These are phyloP conservation scores for Deilephila elpenor DNA, from an alignment of 2,888 invertebrate genomes.

Conservation along the genomic window DNA sequence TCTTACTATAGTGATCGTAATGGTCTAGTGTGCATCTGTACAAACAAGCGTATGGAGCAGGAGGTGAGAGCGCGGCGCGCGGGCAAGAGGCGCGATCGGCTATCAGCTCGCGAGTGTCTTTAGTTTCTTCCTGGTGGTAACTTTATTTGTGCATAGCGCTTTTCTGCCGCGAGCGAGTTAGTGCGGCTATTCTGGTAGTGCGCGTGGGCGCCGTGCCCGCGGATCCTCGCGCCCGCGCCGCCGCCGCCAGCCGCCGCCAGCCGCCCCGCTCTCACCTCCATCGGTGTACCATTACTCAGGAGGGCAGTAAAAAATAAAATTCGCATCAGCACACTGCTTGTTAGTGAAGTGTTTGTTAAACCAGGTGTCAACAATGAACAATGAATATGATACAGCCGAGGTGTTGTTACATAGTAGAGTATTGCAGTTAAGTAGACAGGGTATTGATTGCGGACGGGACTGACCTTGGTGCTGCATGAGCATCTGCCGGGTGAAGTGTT, in stretches of 20 bases:
- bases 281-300: constrained; percentile 51
- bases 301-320: constrained; percentile 46
- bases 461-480: constrained; percentile 86
- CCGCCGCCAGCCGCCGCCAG: constrained; percentile 41
- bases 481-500: constrained; percentile 91
- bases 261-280: constrained; percentile 44
- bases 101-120: constrained; percentile 60
- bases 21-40: constrained; percentile 43
- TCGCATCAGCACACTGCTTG: constrained; percentile 51
- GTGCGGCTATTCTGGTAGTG: constrained; percentile 76
- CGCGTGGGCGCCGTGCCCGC: constrained; percentile 61
- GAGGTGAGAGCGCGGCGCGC: constrained; percentile 34
- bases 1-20: constrained; percentile 32
- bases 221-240: constrained; percentile 39
- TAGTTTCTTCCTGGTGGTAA: constrained; percentile 71
- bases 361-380: constrained; percentile 9
- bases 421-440: background rate
- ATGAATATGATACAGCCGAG: constrained; percentile 15
- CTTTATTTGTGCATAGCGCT: constrained; percentile 82
- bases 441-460: constrained; percentile 30
- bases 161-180: constrained; percentile 74
- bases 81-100: constrained; percentile 43
- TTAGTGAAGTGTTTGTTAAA: constrained; percentile 20
- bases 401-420: constrained; percentile 23
- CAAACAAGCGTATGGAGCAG: constrained; percentile 46